Evolutionary conservation across 2,797 vertebrate species (phyloP).

Genomic region (Lagodon rhomboides): DNA sequence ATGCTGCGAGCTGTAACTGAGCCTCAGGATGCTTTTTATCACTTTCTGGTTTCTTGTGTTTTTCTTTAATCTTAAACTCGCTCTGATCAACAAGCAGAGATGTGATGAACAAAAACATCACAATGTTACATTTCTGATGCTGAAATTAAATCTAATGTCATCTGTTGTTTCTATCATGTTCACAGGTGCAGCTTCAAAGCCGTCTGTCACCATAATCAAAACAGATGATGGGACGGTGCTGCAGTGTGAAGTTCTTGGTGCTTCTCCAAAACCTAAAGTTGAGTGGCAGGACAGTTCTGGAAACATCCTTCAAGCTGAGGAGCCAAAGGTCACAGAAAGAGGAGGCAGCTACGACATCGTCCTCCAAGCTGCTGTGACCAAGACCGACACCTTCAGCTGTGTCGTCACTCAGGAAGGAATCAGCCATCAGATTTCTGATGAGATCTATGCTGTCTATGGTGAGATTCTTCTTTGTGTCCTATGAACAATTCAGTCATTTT

Average conservation of each 20-base stretch:
- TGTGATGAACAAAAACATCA: too few species aligned
- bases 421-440: rapidly evolving
- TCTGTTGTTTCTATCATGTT: not conserved
- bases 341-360: conserved; percentile 15
- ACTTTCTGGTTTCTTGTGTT: too few species aligned
- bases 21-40: too few species aligned
- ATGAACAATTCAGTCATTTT: not conserved
- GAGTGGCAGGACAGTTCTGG: conserved; percentile 15
- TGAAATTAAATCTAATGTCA: too few species aligned
- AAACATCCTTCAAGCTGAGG: not conserved
- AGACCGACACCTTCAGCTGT: not conserved
- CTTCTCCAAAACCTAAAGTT: not conserved
- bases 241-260: not conserved
- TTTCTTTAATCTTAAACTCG: too few species aligned
- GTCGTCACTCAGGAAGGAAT: conserved; percentile 19
- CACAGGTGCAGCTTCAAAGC: not conserved
- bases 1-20: too few species aligned
- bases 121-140: too few species aligned
- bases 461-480: not conserved
- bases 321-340: not conserved
- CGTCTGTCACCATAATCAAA: rapidly evolving
- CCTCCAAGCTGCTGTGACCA: conserved; percentile 2
- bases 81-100: too few species aligned
- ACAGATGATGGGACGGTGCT: rapidly evolving
- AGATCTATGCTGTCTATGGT: rapidly evolving